phyloP scores from a whole-genome alignment of 2,888 invertebrate genomes.

The Crocallis elinguaria region DNA sequence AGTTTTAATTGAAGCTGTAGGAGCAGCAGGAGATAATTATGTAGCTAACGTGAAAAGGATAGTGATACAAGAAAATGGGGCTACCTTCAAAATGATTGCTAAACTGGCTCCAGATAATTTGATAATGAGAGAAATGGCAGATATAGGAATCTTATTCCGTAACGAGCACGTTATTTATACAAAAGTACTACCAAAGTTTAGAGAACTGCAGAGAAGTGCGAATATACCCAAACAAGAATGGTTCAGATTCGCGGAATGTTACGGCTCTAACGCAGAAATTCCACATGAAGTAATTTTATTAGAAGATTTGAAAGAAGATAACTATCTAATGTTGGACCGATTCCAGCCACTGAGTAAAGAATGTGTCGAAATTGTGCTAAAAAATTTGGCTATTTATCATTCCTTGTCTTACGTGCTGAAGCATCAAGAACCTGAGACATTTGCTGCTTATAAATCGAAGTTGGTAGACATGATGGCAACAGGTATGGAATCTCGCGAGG shows the following conservation, averaged over 20 bases:
- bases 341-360: slow-evolving; percentile 47
- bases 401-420: slow-evolving; percentile 57
- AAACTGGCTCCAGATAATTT: slow-evolving; percentile 54
- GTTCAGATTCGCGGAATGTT: slow-evolving; percentile 35
- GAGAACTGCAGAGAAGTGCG: slow-evolving; percentile 48
- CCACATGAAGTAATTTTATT: slow-evolving; percentile 38
- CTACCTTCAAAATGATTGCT: slow-evolving; percentile 51
- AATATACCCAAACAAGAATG: slow-evolving; percentile 46
- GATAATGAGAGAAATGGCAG: slow-evolving; percentile 34
- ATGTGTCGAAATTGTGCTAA: slow-evolving; percentile 47
- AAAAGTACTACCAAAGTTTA: slow-evolving; percentile 43
- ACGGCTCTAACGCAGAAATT: slow-evolving; percentile 18
- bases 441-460: slow-evolving; percentile 31
- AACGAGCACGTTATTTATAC: slow-evolving; percentile 56
- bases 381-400: slow-evolving; percentile 55
- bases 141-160: slow-evolving; percentile 37
- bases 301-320: slow-evolving; percentile 52
- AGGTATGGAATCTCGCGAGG: neutral
- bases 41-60: slow-evolving; percentile 39
- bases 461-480: slow-evolving; percentile 38
- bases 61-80: slow-evolving; percentile 35
- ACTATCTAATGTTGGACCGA: slow-evolving; percentile 53
- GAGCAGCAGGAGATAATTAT: slow-evolving; percentile 47
- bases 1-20: slow-evolving; percentile 44
- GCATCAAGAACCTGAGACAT: slow-evolving; percentile 47